Conservation (phyloP, 1,140 invertebrate genomes). For the Geopemphigus sp. region DNA sequence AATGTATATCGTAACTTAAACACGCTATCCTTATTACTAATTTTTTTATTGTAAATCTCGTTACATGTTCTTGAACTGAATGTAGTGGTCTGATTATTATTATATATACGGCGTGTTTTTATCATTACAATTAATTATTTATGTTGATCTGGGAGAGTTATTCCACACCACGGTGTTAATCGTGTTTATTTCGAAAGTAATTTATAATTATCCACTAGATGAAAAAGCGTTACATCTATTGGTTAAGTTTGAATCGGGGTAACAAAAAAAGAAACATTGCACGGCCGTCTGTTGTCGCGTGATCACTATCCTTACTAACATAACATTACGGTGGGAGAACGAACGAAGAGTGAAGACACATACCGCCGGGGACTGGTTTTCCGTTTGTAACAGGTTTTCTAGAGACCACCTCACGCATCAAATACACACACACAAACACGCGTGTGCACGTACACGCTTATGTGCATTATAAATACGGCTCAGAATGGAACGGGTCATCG, state of each 20-base stretch:
- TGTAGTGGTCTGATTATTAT: no score
- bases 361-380: constrained; percentile 46
- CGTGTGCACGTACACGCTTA: no score
- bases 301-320: background rate
- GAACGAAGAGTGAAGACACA: constrained; percentile 27
- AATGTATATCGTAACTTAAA: no score
- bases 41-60: no score
- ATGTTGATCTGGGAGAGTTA: no score
- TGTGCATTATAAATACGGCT: background rate
- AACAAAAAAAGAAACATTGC: constrained; percentile 2
- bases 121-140: no score
- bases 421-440: background rate
- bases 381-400: constrained; percentile 45
- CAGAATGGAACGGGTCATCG: constrained; percentile 27
- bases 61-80: no score
- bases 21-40: no score
- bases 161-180: no score
- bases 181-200: background rate
- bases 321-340: background rate
- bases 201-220: background rate
- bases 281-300: no score
- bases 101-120: no score
- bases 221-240: constrained; percentile 33
- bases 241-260: constrained; percentile 18
- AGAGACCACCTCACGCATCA: constrained; percentile 25